Conservation (phyloP, 2,797 vertebrate genomes). For the Amphiprion clarkii region DNA sequence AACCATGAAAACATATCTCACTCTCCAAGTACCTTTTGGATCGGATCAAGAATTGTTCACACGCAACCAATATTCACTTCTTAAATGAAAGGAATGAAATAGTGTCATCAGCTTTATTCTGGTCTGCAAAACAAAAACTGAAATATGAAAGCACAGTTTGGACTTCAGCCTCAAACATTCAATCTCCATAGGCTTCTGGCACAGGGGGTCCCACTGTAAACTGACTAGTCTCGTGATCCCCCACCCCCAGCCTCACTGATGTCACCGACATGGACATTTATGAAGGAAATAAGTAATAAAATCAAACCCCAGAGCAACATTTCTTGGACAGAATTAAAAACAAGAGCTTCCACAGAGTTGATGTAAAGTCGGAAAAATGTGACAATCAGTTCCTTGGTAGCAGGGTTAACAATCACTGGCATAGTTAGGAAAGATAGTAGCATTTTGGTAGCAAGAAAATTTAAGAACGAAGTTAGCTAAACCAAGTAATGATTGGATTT, state of each 20-base stretch:
- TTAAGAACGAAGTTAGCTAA: not conserved
- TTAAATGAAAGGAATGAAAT: not conserved
- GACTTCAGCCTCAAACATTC: conserved; percentile 13
- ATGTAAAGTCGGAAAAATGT: conserved; percentile 38
- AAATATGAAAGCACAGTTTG: conserved; percentile 14
- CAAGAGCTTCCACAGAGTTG: conserved; percentile 49
- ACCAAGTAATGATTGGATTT: not conserved
- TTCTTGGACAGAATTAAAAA: conserved; percentile 51
- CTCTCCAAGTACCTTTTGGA: conserved; percentile 31
- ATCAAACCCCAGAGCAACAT: conserved; percentile 54
- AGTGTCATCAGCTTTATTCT: not conserved
- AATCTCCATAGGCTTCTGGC: conserved; percentile 38
- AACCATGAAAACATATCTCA: conserved; percentile 40
- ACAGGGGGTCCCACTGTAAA: conserved; percentile 33
- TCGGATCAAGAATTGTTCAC: not conserved
- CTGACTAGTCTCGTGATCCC: conserved; percentile 8
- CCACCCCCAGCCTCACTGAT: conserved; percentile 49
- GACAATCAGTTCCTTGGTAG: not conserved
- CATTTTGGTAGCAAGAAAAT: conserved; percentile 3
- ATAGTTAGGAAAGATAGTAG: not conserved
- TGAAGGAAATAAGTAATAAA: conserved; percentile 68
- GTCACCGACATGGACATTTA: conserved; percentile 64
- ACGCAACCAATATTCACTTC: too few species aligned
- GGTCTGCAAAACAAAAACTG: conserved; percentile 10
- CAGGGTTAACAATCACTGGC: not conserved